Evolutionary conservation across 2,888 invertebrate species (phyloP), one percentile per base, ranked within the genome.

Genomic region (Sminthurides aquaticus): DNA sequence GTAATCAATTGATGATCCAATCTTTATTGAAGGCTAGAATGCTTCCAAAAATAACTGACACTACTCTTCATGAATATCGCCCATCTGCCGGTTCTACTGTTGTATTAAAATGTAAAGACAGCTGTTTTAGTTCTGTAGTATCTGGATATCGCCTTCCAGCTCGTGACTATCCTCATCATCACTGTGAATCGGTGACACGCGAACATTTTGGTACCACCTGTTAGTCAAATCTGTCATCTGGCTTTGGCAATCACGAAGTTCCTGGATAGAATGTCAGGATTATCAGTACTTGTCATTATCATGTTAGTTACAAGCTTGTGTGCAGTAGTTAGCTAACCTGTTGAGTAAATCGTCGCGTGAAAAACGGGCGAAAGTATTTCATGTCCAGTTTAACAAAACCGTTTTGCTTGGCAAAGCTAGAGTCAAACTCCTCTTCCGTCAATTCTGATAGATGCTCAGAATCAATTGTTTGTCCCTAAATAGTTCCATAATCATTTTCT

Each of bases 211-310:
- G 80, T 95, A 96, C 96, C 96, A 97, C 78, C 96, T 91, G 78
- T 95, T 93, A 0, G 96, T 95, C 71, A 97, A 81, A 79, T 92
- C 92, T 1, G 91, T 91, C 93, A 97, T 95, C 81, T 96, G 95
- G 73, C 90, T 91, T 79, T 92, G 92, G 77, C 96, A 96, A 79
- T 97, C 96, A 77, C 91, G 90, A 70, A 96, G 80, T 81, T 97
- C 96, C 87, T 91, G 81, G n/a, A 77, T 75, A 18, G 20, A 20
- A 22, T 11, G 20, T 22, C 5, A 20, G 5, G 3, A 57, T 22
- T 25, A 25, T 24, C 25, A 26, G n/a, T 24, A 5, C 8, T 25
- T 25, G n/a, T 8, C 20, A 57, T 8, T n/a, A n/a, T 11, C 22
- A 57, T 5, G 11, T 18, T 25, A 8, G 43, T 18, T 43, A 43